Percentiles rank a stretch among this genome's conserved stretches.
phyloP scores from a whole-genome alignment of 1,140 invertebrate genomes.

The Octopus sinensis region DNA sequence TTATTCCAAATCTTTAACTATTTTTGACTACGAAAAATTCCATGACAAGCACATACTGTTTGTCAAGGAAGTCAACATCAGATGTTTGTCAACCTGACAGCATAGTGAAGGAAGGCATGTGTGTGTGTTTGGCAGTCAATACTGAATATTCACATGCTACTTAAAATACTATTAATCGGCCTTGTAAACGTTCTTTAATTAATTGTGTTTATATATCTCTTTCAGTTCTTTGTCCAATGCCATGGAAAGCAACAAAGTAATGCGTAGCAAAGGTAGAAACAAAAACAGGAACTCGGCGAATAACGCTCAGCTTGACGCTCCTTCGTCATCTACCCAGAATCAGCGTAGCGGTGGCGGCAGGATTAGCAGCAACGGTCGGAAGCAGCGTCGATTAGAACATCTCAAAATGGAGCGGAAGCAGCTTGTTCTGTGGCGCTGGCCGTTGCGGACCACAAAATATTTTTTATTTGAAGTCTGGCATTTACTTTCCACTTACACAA shows the following conservation, averaged over 20 bases:
- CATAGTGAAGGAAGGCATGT: no score
- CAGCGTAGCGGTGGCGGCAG: not conserved
- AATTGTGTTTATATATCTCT: no score
- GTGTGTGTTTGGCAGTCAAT: no score
- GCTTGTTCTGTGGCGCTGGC: not conserved
- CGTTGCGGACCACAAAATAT: constrained; percentile 8
- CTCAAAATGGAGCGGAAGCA: constrained; percentile 1
- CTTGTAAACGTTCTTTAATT: no score
- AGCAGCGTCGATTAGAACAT: constrained; percentile 1
- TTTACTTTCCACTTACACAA: constrained; percentile 7
- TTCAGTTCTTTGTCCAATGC: constrained; percentile 2
- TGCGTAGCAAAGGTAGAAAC: constrained; percentile 4
- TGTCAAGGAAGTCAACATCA: no score
- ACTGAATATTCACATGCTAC: no score
- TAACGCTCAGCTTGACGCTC: not conserved
- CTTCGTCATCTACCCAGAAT: constrained; percentile 7
- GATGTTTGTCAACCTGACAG: no score
- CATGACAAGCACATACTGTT: no score
- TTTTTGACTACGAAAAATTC: no score
- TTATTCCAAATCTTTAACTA: no score
- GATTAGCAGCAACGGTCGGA: not conserved
- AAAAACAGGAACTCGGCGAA: constrained; percentile 8
- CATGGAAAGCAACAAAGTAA: constrained; percentile 7
- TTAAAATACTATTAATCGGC: no score
- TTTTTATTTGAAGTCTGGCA: not conserved